Evolutionary conservation across 1,140 invertebrate genomes (phyloP), one percentile per base, ranked within the genome.

Genomic region (Aphelenchoides fujianensis): DNA sequence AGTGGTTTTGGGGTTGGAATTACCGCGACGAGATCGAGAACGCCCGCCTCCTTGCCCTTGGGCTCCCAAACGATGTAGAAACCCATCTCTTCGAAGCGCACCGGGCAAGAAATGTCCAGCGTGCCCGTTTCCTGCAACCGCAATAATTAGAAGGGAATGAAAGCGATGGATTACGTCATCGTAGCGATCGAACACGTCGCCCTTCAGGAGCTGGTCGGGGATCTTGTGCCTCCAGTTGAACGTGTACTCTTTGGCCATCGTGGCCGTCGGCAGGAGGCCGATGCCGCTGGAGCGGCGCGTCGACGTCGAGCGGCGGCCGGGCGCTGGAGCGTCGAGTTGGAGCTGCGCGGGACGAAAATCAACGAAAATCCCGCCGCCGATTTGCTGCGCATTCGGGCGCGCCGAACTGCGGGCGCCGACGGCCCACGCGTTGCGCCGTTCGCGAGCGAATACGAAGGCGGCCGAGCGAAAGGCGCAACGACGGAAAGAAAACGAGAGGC

Each of bases 41-140:
- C 70, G 3, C 69, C 68, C 3, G 81, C 79, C 86, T 97, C 95
- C 88, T 90, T 90, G 72, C 91, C 91, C 75, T 97, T 94, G 84
- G 93, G 95, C 86, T 97, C 96, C 95, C 95, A 98, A 85, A 95
- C 95, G 74, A 99, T 92, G 87, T 97, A 99, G 88, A 98, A 99
- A 54, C 95, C 95, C 88, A 93, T 95, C 85, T 97, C 93, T 85
- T 99, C 96, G 28, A 98, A 94, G 87, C 92, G 92, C 84, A 98
- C 94, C 68, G 90, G 85, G 79, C 93, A 95, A 82, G 91, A 91
- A 63, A 91, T 87, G 85, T 98, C 95, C 41, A 92, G 88, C 74
- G 93, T 91, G 16, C 89, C 90, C 80, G 92, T 92, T 86, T 95
- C 93, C 85, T 93, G 52, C 27, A 80, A 59, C 41, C n/a, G n/a